A percentile compares a stretch with the other conserved stretches of the same genome.
phyloP scores from a whole-genome alignment of 2,113 vertebrate species.

The Cephalopterus ornatus region DNA sequence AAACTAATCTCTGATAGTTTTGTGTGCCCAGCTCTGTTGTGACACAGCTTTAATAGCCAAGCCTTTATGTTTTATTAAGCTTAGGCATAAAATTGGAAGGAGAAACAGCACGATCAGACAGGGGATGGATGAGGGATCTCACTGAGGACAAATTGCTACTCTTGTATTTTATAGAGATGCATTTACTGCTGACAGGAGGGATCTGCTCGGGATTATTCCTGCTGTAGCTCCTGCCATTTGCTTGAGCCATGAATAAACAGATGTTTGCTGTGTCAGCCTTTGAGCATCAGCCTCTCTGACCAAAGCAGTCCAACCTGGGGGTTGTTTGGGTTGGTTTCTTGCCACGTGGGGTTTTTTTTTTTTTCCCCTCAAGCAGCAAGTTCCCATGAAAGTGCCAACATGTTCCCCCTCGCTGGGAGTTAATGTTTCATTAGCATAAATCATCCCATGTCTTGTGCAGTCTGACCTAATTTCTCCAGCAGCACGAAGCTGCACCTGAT shows the following conservation, averaged over 20 bases:
- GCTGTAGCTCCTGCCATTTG: neutral
- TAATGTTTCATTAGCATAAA: slow-evolving; percentile 9
- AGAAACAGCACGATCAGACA: neutral
- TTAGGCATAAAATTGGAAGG: neutral
- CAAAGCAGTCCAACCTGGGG: slow-evolving; percentile 27
- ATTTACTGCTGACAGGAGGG: neutral
- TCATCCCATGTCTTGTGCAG: neutral
- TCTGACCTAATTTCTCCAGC: neutral
- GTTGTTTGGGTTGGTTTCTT: slow-evolving; percentile 24
- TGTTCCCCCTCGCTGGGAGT: neutral
- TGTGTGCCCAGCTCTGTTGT: neutral
- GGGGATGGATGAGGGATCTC: neutral
- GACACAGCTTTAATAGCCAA: neutral
- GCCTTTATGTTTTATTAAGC: neutral
- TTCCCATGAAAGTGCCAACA: slow-evolving; percentile 18
- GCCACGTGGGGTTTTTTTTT: neutral
- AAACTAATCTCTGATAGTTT: neutral
- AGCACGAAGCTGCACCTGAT: neutral
- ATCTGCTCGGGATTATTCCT: neutral
- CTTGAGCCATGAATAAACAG: neutral
- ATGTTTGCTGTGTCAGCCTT: neutral
- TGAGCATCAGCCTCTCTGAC: neutral
- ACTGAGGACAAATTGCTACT: neutral
- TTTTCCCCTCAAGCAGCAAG: neutral
- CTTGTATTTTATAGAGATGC: neutral